Base-by-base conservation (phyloP, 2,113 vertebrate species). In the Vidua chalybeata region DNA sequence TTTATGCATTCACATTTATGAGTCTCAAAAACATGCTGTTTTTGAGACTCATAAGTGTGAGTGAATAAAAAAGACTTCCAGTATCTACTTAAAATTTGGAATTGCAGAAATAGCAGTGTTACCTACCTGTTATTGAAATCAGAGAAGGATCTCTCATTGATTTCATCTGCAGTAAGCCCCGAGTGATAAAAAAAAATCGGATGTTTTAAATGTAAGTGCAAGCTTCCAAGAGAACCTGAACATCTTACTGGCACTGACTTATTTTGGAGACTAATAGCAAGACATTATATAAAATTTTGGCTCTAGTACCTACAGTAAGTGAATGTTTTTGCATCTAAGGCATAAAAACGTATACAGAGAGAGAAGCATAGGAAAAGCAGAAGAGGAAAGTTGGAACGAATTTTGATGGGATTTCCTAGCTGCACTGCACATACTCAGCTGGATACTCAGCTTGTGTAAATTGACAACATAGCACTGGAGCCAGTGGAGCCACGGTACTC, bases 361-460 rank as follows among this genome's bases (percentile, higher is more conserved):
- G 8, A 89, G 69, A 89, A 73, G 71, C 82, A 94, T 66, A 72
- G 54, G 58, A 84, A 87, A 94, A 95, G 46, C 63, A 94, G 67
- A 87, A 89, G 13, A 87, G 66, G 82, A 89, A 96, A 93, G 21
- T 9, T 79, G 78, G 74, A 87, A 87, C 9, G 13, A 41, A 61
- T 94, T 95, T 85, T 83, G 28, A 92, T 74, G 58, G 72, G 75
- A 74, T 97, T 90, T 95, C 75, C 74, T 91, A 82, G 49, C 66
- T 87, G 61, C 35, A 37, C 37, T 69, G 72, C 54, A 82, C 24
- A 85, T 33, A 73, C 30, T 72, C 64, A 58, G 73, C 77, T 61
- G 90, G 68, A 62, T 62, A 62, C 13, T 87, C 51, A 63, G 43
- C 63, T 76, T 73, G 27, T 48, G 43, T 43, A 90, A 90, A 92